Conservation (phyloP, 2,113 vertebrate genomes). For the Lophochroa leadbeateri region DNA sequence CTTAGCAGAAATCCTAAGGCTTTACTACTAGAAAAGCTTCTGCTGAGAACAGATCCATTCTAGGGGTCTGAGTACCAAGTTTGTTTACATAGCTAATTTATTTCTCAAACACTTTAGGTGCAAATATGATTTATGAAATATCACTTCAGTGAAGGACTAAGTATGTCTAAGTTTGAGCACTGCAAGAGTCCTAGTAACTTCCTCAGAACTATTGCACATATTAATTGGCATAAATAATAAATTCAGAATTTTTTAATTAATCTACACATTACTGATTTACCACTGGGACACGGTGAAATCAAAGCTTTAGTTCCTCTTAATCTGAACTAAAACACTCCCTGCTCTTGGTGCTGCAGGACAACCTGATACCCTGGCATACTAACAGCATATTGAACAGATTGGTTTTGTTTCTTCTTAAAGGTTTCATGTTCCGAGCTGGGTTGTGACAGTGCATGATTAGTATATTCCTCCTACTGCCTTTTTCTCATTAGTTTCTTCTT, state of each 20-base stretch:
- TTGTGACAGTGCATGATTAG: background rate
- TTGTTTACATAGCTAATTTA: background rate
- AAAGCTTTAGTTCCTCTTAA: background rate
- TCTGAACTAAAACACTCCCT: background rate
- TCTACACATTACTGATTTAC: background rate
- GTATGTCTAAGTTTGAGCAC: background rate
- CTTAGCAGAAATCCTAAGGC: background rate
- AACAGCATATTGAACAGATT: background rate
- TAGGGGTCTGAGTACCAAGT: background rate
- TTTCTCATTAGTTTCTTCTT: background rate
- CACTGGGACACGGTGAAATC: background rate
- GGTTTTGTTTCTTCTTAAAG: background rate
- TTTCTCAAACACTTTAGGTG: background rate
- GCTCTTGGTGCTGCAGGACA: background rate
- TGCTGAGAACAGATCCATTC: background rate
- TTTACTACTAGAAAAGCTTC: background rate
- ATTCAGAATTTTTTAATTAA: background rate
- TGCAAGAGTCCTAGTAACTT: background rate
- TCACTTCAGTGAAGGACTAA: background rate
- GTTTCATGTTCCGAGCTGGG: background rate
- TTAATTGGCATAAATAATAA: background rate
- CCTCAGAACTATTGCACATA: background rate
- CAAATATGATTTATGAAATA: background rate
- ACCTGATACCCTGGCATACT: background rate
- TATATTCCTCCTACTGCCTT: background rate